phyloP scores from a whole-genome alignment of 2,113 vertebrate genomes.

The Cinclus mexicanus region DNA sequence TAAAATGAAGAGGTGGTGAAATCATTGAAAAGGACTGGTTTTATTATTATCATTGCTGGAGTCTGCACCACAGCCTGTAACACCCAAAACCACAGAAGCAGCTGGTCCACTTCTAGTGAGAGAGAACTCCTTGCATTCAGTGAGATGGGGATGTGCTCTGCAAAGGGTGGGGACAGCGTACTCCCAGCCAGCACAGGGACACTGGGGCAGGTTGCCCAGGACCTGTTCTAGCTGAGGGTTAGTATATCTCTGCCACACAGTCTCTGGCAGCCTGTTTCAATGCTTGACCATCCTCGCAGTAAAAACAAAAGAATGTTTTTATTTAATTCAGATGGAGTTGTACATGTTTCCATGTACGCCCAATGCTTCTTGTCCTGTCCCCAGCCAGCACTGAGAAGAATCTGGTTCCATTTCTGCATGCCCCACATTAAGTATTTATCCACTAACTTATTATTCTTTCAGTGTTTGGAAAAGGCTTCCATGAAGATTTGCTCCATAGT shows the following conservation, averaged over 20 bases:
- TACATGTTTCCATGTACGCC: not conserved
- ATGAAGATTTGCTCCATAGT: not conserved
- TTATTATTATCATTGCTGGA: not conserved
- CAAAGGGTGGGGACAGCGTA: not conserved
- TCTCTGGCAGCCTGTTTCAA: not conserved
- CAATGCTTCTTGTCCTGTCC: not conserved
- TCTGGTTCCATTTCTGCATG: not conserved
- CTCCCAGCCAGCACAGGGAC: not conserved
- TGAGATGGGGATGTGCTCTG: not conserved
- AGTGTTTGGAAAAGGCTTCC: not conserved
- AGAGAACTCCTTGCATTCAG: not conserved
- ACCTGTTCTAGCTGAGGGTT: not conserved
- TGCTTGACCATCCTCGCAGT: not conserved
- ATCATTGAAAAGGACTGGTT: conserved; percentile 10
- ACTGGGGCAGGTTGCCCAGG: not conserved
- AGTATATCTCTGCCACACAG: not conserved
- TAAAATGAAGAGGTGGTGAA: conserved; percentile 22
- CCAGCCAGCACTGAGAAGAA: not conserved
- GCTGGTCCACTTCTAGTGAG: not conserved
- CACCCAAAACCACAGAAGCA: not conserved
- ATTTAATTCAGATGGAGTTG: not conserved
- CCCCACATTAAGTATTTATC: not conserved
- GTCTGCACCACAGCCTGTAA: not conserved
- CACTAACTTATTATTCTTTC: not conserved
- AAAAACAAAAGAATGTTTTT: not conserved